A percentile compares a stretch with the other conserved stretches of the same genome.
These are phyloP conservation scores for Fukomys damarensis DNA, from an alignment of 2,113 vertebrate species.

Conservation along the genomic window DNA sequence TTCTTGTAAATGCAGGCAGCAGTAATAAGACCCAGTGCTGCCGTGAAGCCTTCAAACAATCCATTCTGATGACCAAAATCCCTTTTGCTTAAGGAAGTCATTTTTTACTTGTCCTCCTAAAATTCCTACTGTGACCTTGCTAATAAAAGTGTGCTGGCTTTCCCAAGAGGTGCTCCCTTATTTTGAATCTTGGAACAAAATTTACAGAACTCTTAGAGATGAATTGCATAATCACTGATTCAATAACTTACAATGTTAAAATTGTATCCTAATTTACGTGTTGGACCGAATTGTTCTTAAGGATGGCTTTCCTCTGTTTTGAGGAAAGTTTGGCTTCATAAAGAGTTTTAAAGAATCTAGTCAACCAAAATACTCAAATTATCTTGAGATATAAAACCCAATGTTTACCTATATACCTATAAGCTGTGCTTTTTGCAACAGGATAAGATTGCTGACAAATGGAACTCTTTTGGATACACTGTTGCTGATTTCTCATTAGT, in stretches of 20 bases:
- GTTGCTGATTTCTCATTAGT: neutral
- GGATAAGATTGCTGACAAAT: neutral
- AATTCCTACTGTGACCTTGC: constrained; percentile 64
- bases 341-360: neutral
- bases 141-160: constrained; percentile 41
- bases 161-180: neutral
- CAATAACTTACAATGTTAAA: neutral
- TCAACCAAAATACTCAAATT: neutral
- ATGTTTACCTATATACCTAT: neutral
- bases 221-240: neutral
- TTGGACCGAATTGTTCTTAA: neutral
- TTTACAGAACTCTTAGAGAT: neutral
- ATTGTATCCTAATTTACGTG: neutral
- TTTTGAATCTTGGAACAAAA: constrained; percentile 22
- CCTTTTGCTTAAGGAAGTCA: constrained; percentile 60
- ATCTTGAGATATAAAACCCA: neutral
- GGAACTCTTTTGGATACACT: neutral
- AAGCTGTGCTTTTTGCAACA: neutral
- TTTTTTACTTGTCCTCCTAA: constrained; percentile 74
- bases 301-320: neutral
- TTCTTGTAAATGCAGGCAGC: constrained; percentile 56
- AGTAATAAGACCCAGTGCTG: constrained; percentile 61
- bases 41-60: constrained; percentile 71
- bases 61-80: constrained; percentile 55
- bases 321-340: neutral